Evolutionary conservation across 2,888 invertebrate genomes (phyloP), one percentile per base, ranked within the genome.

Genomic region (Mythimna lalbum): DNA sequence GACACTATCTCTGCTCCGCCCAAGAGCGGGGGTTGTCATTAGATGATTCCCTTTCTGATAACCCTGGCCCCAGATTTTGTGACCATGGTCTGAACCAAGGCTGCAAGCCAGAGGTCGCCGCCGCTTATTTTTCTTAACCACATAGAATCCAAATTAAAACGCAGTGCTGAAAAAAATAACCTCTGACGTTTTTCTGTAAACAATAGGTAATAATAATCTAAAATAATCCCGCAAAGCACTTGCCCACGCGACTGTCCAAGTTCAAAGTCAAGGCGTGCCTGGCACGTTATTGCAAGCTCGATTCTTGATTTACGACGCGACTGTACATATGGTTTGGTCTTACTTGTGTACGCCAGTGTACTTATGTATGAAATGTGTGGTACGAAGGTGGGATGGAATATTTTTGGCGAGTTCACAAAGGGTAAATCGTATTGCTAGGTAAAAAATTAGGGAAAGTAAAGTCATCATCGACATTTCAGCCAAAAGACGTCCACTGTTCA

Each of bases 241-340:
- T 90, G 73, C 85, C 86, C n/a, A 2, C 73, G n/a, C 86, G 83
- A 83, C 77, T 77, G 85, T 92, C 82, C 93, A 89, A 87, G 90
- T 92, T 91, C 93, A 93, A 92, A 91, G 93, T 92, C 93, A 92
- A 93, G 93, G 93, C 86, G 93, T 83, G 92, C 86, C 90, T 82
- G 83, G 80, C 81, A 78, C 84, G 89, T 87, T 87, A 90, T 82
- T 83, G 83, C 84, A 82, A 82, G 89, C 86, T 85, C 85, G 68
- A 85, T 82, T 87, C 88, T 84, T 92, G 92, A 93, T 93, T 93
- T 93, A 94, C 89, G 92, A 88, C 56, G 76, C 73, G 71, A 73
- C 77, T 83, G 82, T 83, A 84, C 85, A 82, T 78, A 77, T 77
- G 62, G 78, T 84, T 80, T 75, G 62, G 53, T 67, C 76, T 60